phyloP scores from a whole-genome alignment of 2,888 invertebrate species.

The Sepioteuthis lessoniana region DNA sequence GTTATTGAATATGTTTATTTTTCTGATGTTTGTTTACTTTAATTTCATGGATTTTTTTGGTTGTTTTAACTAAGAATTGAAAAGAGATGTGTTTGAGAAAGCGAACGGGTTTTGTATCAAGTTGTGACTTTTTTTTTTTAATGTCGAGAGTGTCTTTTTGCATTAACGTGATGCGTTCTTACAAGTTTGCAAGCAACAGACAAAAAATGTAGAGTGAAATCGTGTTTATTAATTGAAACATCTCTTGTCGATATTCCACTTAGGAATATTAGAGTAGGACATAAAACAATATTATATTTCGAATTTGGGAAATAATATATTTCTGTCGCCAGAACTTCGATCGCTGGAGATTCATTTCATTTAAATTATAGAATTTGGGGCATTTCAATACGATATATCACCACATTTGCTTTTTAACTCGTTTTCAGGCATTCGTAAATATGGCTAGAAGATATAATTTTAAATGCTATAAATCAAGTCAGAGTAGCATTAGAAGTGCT shows the following conservation, averaged over 20 bases:
- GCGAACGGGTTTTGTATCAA: neutral
- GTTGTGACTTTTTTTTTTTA: too few relatives aligned
- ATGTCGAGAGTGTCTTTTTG: neutral
- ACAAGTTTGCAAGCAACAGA: neutral
- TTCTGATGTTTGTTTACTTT: neutral
- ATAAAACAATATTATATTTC: neutral
- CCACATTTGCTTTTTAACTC: too few relatives aligned
- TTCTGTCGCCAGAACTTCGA: neutral
- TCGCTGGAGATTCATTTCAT: too few relatives aligned
- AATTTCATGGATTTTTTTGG: neutral
- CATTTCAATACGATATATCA: too few relatives aligned
- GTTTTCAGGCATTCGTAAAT: too few relatives aligned
- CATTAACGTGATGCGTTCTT: neutral
- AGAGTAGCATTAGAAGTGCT: too few relatives aligned
- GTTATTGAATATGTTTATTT: neutral
- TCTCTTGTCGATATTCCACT: too few relatives aligned
- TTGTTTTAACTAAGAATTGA: neutral
- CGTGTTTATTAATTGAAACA: conserved; percentile 13
- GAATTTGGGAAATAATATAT: neutral
- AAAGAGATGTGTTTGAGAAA: neutral
- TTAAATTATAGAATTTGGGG: too few relatives aligned
- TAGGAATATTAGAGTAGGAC: neutral
- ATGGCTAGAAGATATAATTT: too few relatives aligned
- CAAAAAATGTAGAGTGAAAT: neutral
- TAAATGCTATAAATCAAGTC: too few relatives aligned